phyloP scores from a whole-genome alignment of 1,140 invertebrate genomes.

The Phocides pigmalion region DNA sequence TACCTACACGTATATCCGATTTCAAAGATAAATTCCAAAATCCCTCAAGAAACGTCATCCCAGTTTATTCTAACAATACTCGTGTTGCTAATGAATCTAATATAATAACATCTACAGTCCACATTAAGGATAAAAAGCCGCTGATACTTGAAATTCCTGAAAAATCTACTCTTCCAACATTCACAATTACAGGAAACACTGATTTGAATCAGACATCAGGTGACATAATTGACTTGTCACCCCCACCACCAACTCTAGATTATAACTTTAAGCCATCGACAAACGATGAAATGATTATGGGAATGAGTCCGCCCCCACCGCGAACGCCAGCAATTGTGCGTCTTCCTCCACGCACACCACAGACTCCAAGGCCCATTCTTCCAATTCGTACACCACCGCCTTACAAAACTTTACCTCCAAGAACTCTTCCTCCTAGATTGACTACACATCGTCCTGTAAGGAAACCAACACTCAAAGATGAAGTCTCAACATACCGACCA shows the following conservation, averaged over 20 bases:
- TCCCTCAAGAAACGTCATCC: conserved; percentile 47
- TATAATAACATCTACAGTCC: conserved; percentile 79
- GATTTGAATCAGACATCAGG: conserved; percentile 58
- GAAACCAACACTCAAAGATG: conserved; percentile 65
- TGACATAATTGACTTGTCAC: conserved; percentile 78
- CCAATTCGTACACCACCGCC: conserved; percentile 62
- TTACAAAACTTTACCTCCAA: conserved; percentile 66
- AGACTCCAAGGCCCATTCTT: conserved; percentile 56
- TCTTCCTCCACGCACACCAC: conserved; percentile 49
- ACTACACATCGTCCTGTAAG: conserved; percentile 61
- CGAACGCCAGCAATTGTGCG: conserved; percentile 50
- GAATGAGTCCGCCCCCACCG: conserved; percentile 79
- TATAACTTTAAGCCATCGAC: conserved; percentile 71
- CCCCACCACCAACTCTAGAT: conserved; percentile 73
- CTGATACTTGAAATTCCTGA: conserved; percentile 67
- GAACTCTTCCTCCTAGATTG: conserved; percentile 63
- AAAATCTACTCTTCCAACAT: conserved; percentile 61
- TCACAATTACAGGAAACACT: conserved; percentile 54
- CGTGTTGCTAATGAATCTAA: conserved; percentile 63
- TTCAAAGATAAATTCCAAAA: conserved; percentile 47
- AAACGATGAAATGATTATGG: conserved; percentile 79
- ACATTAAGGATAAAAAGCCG: conserved; percentile 76
- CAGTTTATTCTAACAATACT: conserved; percentile 51
- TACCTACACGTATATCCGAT: conserved; percentile 18
- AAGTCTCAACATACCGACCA: conserved; percentile 78